Evolutionary conservation across 2,113 vertebrate species (phyloP), one percentile per base, ranked within the genome.

Genomic region (Gopherus evgoodei): DNA sequence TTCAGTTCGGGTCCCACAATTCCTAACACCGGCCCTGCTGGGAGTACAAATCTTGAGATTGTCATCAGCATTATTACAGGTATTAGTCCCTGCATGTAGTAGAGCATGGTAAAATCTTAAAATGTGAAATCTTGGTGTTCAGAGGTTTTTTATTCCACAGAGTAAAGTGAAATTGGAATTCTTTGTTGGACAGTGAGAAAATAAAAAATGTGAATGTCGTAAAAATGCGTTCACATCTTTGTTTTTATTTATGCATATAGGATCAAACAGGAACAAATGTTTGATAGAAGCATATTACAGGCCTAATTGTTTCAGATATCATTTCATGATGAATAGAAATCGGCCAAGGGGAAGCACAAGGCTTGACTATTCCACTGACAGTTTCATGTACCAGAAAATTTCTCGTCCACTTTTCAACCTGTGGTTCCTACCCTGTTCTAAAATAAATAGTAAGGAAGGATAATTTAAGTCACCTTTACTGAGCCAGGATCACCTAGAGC

Each of bases 191-290:
- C 31, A 88, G 86, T 87, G 52, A 90, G 87, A 38, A 81, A 21
- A 78, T 42, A 47, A 44, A 94, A 80, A 89, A 84, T 54, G 49
- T 6, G 2, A 13, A 0, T 47, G 90, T 94, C 94, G 93, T 90
- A 95, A 95, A 94, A 96, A 96, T 84, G 75, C 54, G 4, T 93
- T 93, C 69, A 59, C 59, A 31, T 94, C 91, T 96, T 97, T 31
- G 14, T 96, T 96, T 95, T 95, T 82, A 93, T 95, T 92, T 95
- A 80, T 79, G 88, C 86, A 2, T 92, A 19, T 17, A 83, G 84
- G 53, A 95, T 96, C 93, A 89, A 86, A 90, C 91, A 93, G 93
- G 88, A 95, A 93, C 44, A 93, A 96, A 90, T 52, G 49, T 49
- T 38, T 42, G 59, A 79, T 94, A 89, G 78, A 94, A n/a, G 80